Evolutionary conservation across 2,797 vertebrate genomes (phyloP), one percentile per base, ranked within the genome.

Genomic region (Typhlichthys subterraneus): DNA sequence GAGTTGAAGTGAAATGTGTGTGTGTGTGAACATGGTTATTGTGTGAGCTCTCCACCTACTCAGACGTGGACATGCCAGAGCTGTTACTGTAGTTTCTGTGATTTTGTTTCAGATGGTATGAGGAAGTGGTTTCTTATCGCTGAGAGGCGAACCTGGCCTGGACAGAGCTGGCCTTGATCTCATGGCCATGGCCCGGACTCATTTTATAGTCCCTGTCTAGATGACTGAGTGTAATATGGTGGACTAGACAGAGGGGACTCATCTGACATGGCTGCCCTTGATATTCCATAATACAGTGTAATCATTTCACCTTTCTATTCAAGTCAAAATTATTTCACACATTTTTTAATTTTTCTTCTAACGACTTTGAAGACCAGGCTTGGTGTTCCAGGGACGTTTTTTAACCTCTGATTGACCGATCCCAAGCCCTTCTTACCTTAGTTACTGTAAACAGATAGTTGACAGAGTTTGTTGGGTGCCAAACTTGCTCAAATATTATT

Each of bases 321-420:
- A 73, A 53, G 57, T 54, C 53, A 75, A 53, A 57, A 56, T 61
- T 23, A 19, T 54, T 53, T 46, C 42, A 3, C 12, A 10, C 54
- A 33, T 14, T 53, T 65, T 67, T 29, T 17, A 59, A 65, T 77
- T 67, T 63, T 67, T 68, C 76, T 59, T 64, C 64, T 81, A 80
- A 81, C 81, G 74, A 80, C 2, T 62, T 53, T 75, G 65, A 80
- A 68, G 64, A 75, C 69, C 49, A 10, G 59, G 66, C 66, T 81
- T 55, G 53, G 63, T 75, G 68, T 59, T 67, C 52, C 53, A 72
- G 65, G 69, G 61, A 70, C 61, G 31, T 53, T 59, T 57, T 72
- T 19, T 86, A 85, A 88, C 87, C 86, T 81, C 75, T 82, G 62
- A 77, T 77, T 85, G 80, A 82, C 48, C 57, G 23, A 23, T 23